These are phyloP conservation scores for Micrasema longulum DNA, from an alignment of 1,140 invertebrate species.

Conservation along the genomic window DNA sequence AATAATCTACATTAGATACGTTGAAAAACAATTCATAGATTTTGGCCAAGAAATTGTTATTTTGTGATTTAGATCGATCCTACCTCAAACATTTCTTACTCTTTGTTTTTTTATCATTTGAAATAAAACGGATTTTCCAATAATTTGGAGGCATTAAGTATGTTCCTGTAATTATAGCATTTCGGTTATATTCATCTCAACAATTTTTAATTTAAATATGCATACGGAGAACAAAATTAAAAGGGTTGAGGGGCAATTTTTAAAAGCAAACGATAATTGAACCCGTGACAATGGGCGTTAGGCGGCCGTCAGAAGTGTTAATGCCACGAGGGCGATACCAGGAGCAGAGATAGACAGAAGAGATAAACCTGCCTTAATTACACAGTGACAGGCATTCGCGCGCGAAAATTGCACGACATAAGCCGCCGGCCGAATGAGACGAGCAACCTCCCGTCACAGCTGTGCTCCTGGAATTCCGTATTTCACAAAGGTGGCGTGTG, in stretches of 20 bases:
- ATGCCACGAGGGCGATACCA: constrained; percentile 44
- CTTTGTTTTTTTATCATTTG: too few species aligned
- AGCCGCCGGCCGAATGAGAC: constrained; percentile 30
- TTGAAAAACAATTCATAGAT: too few species aligned
- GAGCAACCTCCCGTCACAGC: constrained; percentile 34
- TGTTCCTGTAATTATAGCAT: too few species aligned
- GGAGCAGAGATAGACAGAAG: constrained; percentile 46
- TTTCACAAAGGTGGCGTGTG: constrained; percentile 36
- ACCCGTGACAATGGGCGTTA: constrained; percentile 49
- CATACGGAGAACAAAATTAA: constrained; percentile 25
- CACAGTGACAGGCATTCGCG: constrained; percentile 53
- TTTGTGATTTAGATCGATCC: too few species aligned
- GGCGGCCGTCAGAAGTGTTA: constrained; percentile 43
- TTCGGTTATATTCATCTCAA: too few species aligned
- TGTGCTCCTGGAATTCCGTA: constrained; percentile 40
- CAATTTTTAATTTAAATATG: too few species aligned
- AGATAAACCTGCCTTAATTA: constrained; percentile 56
- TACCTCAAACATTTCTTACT: too few species aligned
- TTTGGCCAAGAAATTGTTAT: too few species aligned
- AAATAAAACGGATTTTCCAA: too few species aligned
- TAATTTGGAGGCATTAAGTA: too few species aligned
- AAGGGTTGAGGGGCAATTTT: constrained; percentile 43
- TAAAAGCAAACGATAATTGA: constrained; percentile 54
- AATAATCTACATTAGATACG: too few species aligned
- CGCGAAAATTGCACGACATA: constrained; percentile 51